A percentile compares a stretch with the other conserved stretches of the same genome.
phyloP scores from a whole-genome alignment of 1,140 invertebrate species.

The Drosophila auraria region DNA sequence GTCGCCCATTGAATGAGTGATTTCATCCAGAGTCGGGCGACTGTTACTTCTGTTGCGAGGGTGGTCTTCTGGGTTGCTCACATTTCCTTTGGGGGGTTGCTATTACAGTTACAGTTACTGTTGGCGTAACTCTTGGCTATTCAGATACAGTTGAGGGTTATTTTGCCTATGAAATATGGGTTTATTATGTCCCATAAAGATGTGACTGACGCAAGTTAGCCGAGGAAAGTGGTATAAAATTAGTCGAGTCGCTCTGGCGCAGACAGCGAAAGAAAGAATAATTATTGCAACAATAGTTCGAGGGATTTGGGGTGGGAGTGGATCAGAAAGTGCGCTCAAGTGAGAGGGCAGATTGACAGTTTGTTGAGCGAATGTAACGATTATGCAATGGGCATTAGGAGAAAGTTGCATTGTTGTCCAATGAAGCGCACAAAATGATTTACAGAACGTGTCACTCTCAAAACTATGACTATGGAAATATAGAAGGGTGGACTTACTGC shows the following conservation, averaged over 20 bases:
- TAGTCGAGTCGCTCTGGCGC: conserved; percentile 47
- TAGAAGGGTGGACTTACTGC: neutral
- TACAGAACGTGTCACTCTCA: conserved; percentile 8
- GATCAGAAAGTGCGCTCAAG: conserved; percentile 17
- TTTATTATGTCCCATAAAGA: conserved; percentile 68
- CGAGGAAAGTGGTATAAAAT: conserved; percentile 67
- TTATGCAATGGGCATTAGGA: conserved; percentile 43
- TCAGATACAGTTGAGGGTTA: conserved; percentile 57
- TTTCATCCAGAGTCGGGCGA: conserved; percentile 51
- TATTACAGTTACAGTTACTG: conserved; percentile 9
- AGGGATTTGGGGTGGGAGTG: neutral
- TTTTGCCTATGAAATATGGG: conserved; percentile 66
- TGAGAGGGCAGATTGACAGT: conserved; percentile 52
- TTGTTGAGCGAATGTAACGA: conserved; percentile 31
- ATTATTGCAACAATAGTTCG: conserved; percentile 17
- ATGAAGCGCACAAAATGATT: conserved; percentile 41
- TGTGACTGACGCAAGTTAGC: conserved; percentile 61
- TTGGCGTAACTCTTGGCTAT: conserved; percentile 28
- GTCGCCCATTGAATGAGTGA: conserved; percentile 66
- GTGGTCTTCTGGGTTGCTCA: conserved; percentile 28
- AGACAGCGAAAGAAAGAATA: conserved; percentile 22
- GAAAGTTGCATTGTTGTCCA: conserved; percentile 16
- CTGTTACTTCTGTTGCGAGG: conserved; percentile 34
- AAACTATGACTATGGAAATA: conserved; percentile 5
- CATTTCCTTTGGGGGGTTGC: conserved; percentile 43